phyloP scores from a whole-genome alignment of 2,113 vertebrate species.

The Pterocles gutturalis region DNA sequence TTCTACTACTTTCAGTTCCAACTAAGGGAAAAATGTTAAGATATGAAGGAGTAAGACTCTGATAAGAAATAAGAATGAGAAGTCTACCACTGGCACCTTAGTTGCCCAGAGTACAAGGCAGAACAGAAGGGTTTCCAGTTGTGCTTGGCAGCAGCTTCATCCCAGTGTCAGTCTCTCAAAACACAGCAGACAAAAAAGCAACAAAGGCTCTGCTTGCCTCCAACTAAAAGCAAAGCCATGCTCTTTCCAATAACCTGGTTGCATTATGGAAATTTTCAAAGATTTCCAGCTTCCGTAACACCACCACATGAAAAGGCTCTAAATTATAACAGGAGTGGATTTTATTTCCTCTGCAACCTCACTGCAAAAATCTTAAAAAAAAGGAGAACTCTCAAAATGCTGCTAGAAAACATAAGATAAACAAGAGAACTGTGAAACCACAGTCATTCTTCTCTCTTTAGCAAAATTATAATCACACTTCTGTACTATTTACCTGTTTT shows the following conservation, averaged over 20 bases:
- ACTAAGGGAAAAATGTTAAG: background rate
- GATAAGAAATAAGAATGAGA: background rate
- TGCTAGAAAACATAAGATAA: background rate
- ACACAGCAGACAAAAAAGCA: background rate
- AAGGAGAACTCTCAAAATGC: background rate
- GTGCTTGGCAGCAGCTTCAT: background rate
- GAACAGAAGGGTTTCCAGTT: background rate
- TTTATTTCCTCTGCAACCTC: background rate
- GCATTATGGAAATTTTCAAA: background rate
- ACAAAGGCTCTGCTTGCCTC: background rate
- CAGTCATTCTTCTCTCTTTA: background rate
- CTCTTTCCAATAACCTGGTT: background rate
- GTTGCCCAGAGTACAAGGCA: background rate
- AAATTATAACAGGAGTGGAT: background rate
- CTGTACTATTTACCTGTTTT: constrained; percentile 87
- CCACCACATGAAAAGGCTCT: background rate
- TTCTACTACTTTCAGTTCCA: background rate
- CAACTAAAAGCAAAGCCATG: background rate
- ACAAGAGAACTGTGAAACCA: background rate
- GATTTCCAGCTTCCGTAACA: background rate
- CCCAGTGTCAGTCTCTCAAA: background rate
- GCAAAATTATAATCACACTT: background rate
- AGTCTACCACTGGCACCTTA: background rate
- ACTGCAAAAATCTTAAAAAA: background rate
- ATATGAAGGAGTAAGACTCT: background rate